A percentile compares a stretch with the other conserved stretches of the same genome.
Conservation (phyloP, 2,888 invertebrate genomes). For the Volucella zonaria region DNA sequence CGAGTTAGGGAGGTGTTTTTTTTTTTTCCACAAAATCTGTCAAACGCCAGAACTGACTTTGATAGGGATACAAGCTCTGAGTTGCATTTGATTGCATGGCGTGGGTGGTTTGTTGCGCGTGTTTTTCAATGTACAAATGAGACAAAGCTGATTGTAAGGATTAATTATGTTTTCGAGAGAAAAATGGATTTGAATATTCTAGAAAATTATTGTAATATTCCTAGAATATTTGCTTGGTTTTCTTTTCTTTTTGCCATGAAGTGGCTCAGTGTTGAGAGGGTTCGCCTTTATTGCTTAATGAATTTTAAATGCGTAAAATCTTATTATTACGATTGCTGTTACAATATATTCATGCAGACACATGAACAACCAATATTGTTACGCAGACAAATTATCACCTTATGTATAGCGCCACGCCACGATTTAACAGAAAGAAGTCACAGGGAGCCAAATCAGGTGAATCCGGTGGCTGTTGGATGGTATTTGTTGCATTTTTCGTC, state of each 20-base stretch:
- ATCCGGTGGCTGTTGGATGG: too few relatives aligned
- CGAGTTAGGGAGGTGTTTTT: conserved; percentile 1
- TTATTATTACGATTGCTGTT: neutral
- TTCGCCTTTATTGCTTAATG: neutral
- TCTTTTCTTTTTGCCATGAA: neutral
- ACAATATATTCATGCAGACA: neutral
- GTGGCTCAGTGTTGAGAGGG: neutral
- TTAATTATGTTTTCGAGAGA: neutral
- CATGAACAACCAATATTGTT: too few relatives aligned
- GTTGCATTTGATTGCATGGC: neutral
- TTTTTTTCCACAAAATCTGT: neutral
- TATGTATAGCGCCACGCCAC: too few relatives aligned
- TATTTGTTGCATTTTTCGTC: too few relatives aligned
- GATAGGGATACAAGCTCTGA: neutral
- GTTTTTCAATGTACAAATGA: conserved; percentile 3
- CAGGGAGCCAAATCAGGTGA: too few relatives aligned
- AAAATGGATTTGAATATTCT: neutral
- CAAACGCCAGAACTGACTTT: neutral
- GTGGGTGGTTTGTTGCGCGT: neutral
- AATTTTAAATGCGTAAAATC: too few relatives aligned
- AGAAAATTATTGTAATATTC: neutral
- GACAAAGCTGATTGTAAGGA: neutral
- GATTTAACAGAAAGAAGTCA: too few relatives aligned
- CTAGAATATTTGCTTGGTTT: neutral
- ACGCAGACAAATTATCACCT: too few relatives aligned